These are phyloP conservation scores for Caenorhabditis imperialis DNA, from an alignment of 2,888 invertebrate genomes.

Conservation along the genomic window DNA sequence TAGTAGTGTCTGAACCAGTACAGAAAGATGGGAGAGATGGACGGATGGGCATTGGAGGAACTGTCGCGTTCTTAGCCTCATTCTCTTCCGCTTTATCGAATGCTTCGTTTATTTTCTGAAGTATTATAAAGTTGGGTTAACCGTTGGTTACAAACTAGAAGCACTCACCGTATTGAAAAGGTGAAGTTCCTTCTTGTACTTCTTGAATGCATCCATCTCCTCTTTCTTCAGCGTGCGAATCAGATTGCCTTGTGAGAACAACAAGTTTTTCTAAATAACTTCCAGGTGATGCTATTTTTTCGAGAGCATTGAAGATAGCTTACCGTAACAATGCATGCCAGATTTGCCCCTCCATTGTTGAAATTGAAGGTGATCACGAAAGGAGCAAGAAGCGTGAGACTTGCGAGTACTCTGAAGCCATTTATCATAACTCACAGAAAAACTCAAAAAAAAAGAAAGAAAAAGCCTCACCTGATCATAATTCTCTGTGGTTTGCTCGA, in stretches of 20 bases:
- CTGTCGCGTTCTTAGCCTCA: conserved; percentile 67
- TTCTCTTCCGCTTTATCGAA: conserved; percentile 71
- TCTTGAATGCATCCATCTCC: conserved; percentile 68
- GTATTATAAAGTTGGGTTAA: background rate
- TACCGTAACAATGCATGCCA: conserved; percentile 66
- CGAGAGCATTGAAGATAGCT: background rate
- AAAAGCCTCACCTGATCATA: conserved; percentile 26
- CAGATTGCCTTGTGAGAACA: conserved; percentile 74
- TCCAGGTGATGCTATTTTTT: background rate
- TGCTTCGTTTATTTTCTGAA: conserved; percentile 72
- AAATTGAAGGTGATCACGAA: conserved; percentile 33
- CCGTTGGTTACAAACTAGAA: background rate
- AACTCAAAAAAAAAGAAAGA: background rate
- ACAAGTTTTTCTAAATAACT: conserved; percentile 67
- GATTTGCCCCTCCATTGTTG: conserved; percentile 31
- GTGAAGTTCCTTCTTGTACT: conserved; percentile 72
- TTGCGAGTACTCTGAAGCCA: conserved; percentile 24
- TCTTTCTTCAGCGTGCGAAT: conserved; percentile 70
- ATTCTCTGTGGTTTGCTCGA: background rate
- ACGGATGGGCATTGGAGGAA: conserved; percentile 71
- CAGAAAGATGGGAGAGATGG: conserved; percentile 73
- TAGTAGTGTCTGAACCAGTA: conserved; percentile 70
- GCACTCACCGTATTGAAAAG: conserved; percentile 66
- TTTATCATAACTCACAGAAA: background rate
- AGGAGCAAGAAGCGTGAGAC: conserved; percentile 19